Evolutionary conservation across 2,113 vertebrate genomes (phyloP).

Genomic region (Theropithecus gelada): DNA sequence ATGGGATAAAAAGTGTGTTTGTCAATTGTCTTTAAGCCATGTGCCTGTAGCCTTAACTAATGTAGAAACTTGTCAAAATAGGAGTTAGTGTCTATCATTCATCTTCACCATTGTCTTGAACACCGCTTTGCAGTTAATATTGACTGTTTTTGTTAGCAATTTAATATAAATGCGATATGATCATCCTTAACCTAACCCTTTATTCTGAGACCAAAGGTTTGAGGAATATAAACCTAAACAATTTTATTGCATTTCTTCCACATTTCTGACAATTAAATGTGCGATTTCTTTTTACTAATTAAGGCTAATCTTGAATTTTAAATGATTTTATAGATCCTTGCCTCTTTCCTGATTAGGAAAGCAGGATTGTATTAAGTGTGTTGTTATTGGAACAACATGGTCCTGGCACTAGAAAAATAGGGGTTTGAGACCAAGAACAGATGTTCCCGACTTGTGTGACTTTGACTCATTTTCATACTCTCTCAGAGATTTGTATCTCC

Average conservation of each 20-base stretch:
- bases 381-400: background rate
- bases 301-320: background rate
- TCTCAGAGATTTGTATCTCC: background rate
- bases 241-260: background rate
- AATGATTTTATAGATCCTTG: background rate
- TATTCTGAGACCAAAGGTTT: background rate
- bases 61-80: background rate
- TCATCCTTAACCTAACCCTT: background rate
- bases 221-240: background rate
- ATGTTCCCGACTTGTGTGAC: background rate
- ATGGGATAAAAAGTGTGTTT: too few species aligned
- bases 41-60: background rate
- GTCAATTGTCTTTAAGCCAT: background rate
- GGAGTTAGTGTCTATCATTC: background rate
- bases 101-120: background rate
- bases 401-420: background rate
- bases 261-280: background rate
- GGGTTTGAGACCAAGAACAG: background rate
- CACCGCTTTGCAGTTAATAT: background rate
- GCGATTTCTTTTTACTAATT: background rate
- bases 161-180: background rate
- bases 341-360: background rate
- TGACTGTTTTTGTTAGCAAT: background rate
- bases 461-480: background rate
- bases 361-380: background rate